phyloP scores from a whole-genome alignment of 2,888 invertebrate species.

The Drosophila quinaria region DNA sequence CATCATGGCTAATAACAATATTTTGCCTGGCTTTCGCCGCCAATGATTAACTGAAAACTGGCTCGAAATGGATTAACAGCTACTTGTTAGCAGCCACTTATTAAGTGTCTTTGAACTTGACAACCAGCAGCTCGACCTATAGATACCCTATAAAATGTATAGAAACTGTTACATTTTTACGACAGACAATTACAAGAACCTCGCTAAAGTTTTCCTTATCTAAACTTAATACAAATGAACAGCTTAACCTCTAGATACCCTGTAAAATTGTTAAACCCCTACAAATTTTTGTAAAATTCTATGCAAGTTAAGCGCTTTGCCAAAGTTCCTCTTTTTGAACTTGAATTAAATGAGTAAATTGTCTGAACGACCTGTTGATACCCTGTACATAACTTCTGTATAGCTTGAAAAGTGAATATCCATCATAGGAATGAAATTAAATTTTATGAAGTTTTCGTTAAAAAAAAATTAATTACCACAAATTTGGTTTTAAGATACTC shows the following conservation, averaged over 20 bases:
- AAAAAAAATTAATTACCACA: background rate
- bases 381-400: too few species aligned
- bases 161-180: too few species aligned
- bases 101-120: background rate
- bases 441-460: background rate
- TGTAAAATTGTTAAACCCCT: background rate
- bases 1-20: slow-evolving; percentile 66
- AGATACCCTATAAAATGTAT: slow-evolving; percentile 19
- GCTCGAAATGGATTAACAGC: slow-evolving; percentile 53
- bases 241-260: background rate
- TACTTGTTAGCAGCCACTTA: slow-evolving; percentile 53
- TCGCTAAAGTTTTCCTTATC: too few species aligned
- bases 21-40: slow-evolving; percentile 70
- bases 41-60: slow-evolving; percentile 69
- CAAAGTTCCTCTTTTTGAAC: too few species aligned
- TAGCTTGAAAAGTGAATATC: background rate
- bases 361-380: too few species aligned
- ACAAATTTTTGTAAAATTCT: too few species aligned
- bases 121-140: background rate
- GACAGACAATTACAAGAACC: too few species aligned
- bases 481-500: background rate
- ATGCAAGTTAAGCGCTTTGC: too few species aligned
- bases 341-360: too few species aligned
- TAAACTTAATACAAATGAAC: background rate
- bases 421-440: background rate